phyloP scores from a whole-genome alignment of 2,113 vertebrate genomes.

The Python bivittatus region DNA sequence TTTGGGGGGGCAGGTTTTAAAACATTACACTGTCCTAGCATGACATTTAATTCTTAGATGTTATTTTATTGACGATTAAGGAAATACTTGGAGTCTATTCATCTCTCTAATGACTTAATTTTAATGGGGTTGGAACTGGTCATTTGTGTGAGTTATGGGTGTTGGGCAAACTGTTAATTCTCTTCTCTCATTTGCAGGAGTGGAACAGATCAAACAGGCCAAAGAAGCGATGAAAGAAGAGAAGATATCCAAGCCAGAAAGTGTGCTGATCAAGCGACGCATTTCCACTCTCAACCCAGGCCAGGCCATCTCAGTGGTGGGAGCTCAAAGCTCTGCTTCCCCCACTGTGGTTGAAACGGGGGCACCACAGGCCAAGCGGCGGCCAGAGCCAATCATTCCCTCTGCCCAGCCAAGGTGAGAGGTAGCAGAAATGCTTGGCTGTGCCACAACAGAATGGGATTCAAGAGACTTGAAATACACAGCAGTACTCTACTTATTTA shows the following conservation, averaged over 20 bases:
- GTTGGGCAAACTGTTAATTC: background rate
- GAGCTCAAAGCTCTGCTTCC: conserved; percentile 67
- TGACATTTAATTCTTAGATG: background rate
- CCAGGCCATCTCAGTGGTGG: conserved; percentile 90
- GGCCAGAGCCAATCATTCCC: conserved; percentile 89
- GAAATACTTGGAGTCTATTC: background rate
- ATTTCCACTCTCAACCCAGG: conserved; percentile 74
- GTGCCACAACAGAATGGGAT: background rate
- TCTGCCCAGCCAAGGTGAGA: conserved; percentile 83
- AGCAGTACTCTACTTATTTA: background rate
- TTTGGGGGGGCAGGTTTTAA: too few relatives aligned
- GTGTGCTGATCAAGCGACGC: conserved; percentile 83
- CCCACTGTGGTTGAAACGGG: conserved; percentile 55
- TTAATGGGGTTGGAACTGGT: background rate
- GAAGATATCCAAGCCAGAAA: conserved; percentile 69
- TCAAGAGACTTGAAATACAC: background rate
- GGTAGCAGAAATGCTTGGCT: fast-evolving
- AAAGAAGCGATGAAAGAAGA: conserved; percentile 69
- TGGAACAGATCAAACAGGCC: conserved; percentile 81
- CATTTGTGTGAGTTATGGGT: too few relatives aligned
- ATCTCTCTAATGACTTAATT: background rate
- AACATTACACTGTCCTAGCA: too few relatives aligned
- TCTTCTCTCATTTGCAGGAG: conserved; percentile 66
- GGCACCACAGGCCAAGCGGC: conserved; percentile 77
- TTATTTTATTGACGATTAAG: background rate